Conservation (phyloP, 1,140 invertebrate species). For the Scaptomyza montana region DNA sequence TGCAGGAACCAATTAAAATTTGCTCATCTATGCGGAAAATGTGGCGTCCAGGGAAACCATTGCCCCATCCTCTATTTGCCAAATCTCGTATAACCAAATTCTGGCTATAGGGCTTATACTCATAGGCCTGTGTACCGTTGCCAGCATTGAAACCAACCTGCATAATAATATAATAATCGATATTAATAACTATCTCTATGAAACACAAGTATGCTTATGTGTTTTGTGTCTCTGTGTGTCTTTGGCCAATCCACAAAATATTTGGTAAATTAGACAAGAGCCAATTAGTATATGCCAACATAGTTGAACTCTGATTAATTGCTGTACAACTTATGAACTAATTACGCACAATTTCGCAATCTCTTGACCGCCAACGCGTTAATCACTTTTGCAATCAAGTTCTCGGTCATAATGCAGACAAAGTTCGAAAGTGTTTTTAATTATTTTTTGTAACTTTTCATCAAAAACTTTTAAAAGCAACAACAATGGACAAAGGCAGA, state of each 20-base stretch:
- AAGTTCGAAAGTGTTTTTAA: slow-evolving; percentile 11
- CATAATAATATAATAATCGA: slow-evolving; percentile 48
- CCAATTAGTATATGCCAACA: not conserved
- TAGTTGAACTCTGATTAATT: slow-evolving; percentile 10
- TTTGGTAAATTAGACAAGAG: not conserved
- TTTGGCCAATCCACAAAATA: not conserved
- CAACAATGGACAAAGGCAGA: not conserved
- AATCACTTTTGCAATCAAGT: slow-evolving; percentile 13
- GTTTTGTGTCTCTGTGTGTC: not conserved
- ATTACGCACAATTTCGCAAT: not conserved
- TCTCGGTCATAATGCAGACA: slow-evolving; percentile 9
- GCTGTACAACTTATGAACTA: slow-evolving; percentile 2
- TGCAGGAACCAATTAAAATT: slow-evolving; percentile 95
- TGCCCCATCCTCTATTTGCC: slow-evolving; percentile 92
- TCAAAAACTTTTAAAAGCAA: not conserved
- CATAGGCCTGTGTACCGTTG: slow-evolving; percentile 95
- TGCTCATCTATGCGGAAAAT: slow-evolving; percentile 98
- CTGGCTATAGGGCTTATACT: slow-evolving; percentile 96
- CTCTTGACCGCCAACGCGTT: not conserved
- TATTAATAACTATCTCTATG: slow-evolving; percentile 2
- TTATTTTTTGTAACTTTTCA: slow-evolving; percentile 9
- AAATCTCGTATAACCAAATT: slow-evolving; percentile 92
- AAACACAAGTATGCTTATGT: not conserved
- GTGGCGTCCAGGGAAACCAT: slow-evolving; percentile 94
- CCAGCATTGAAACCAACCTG: slow-evolving; percentile 98